Evolutionary conservation across 1,140 invertebrate genomes (phyloP).

Genomic region (Penaeus vannamei): DNA sequence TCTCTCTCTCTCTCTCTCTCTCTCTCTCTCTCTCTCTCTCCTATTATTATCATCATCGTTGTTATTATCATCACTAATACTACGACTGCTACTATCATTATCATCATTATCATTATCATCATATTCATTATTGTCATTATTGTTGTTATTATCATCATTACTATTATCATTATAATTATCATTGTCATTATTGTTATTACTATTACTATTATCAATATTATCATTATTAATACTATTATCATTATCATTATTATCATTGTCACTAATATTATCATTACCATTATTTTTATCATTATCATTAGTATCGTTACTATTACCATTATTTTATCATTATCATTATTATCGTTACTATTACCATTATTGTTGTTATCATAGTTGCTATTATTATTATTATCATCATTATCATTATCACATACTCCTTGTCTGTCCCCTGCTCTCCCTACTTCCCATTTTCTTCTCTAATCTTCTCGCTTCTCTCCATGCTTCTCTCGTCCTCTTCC

Average conservation of each 20-base stretch:
- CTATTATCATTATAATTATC: conserved; percentile 2
- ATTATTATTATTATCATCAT: conserved; percentile 8
- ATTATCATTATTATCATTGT: too few relatives aligned
- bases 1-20: too few relatives aligned
- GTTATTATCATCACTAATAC: not conserved
- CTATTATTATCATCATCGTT: not conserved
- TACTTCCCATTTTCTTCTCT: too few relatives aligned
- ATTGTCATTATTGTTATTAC: not conserved
- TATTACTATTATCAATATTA: too few relatives aligned
- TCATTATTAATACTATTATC: too few relatives aligned
- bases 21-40: too few relatives aligned
- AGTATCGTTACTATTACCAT: conserved; percentile 10
- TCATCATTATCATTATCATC: not conserved
- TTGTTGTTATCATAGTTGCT: not conserved
- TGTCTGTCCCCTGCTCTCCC: too few relatives aligned
- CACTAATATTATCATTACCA: too few relatives aligned
- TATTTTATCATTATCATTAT: not conserved
- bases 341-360: too few relatives aligned
- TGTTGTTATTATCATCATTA: not conserved
- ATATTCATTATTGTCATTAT: not conserved
- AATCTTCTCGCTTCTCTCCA: too few relatives aligned
- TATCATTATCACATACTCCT: not conserved
- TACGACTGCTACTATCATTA: not conserved
- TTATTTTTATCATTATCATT: too few relatives aligned
- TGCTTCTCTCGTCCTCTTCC: too few relatives aligned